Base-by-base conservation (phyloP, 2,113 vertebrate species). In the Heteronetta atricapilla region DNA sequence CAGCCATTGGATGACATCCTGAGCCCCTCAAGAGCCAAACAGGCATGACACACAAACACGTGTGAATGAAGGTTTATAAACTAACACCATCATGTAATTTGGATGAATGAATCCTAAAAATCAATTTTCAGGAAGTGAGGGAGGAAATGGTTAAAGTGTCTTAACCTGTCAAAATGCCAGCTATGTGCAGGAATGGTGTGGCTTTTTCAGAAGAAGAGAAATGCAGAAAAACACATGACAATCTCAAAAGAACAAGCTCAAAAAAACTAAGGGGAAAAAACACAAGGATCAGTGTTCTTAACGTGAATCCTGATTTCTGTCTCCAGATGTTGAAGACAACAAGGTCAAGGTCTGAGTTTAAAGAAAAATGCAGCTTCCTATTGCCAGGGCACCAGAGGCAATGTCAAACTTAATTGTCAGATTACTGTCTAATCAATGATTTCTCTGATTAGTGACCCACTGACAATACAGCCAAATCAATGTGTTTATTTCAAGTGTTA, bases 391-490 rank as follows among this genome's bases (percentile, higher is more conserved):
- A 81, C 66, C 3, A 2, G 89, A 95, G 85, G 88, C 68, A 70
- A 69, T 68, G 82, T 92, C 91, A 88, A 84, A 34, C 88, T 89
- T 95, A 95, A 96, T 97, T 96, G 95, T 83, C 88, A 92, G 89
- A 91, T 95, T 93, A 89, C 83, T 86, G 79, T 76, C 89, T 94
- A 96, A 96, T 97, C 96, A 96, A 92, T 96, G 79, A 76, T 78
- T 87, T 70, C 93, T 95, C 80, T 95, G 93, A 96, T 96, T 95
- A 95, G 82, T 93, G 94, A 96, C 76, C 86, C 38, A 69, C 40
- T 88, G 90, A 96, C 86, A 90, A 89, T 70, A 56, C 53, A 79
- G 77, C 59, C 44, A 93, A 96, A 92, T 97, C 95, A 95, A 94
- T 96, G 87, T 94, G 73, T 91, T 96, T 95, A 92, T 94, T 88